Conservation (phyloP, 2,113 vertebrate species). For the Thamnophis sirtalis region DNA sequence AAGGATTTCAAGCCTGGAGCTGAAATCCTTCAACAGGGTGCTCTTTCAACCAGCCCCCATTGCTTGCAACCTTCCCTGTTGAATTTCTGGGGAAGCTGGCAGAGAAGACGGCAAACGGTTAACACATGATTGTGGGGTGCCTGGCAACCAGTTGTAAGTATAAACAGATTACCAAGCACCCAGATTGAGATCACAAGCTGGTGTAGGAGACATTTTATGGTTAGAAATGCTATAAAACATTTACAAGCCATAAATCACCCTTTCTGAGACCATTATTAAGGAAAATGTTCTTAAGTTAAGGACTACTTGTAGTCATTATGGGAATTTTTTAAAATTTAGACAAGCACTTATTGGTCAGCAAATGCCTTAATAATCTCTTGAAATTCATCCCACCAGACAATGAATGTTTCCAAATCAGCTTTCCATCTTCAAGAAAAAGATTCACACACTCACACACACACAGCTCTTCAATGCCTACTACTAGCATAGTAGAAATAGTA, state of each 20-base stretch:
- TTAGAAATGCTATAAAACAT: not conserved
- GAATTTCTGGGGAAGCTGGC: not conserved
- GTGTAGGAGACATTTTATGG: not conserved
- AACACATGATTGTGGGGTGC: not conserved
- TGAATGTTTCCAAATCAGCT: not conserved
- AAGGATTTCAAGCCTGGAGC: not conserved
- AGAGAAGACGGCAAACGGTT: not conserved
- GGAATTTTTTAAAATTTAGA: not conserved
- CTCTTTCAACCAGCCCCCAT: not conserved
- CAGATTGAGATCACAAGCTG: not conserved
- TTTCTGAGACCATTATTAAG: not conserved
- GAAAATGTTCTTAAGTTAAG: not conserved
- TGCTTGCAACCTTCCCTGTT: not conserved
- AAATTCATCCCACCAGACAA: not conserved
- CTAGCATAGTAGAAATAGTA: not conserved
- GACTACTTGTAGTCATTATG: not conserved
- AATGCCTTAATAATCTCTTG: not conserved
- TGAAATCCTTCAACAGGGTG: not conserved
- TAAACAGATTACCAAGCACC: not conserved
- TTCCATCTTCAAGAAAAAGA: not conserved
- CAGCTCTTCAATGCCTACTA: not conserved
- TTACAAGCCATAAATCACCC: not conserved
- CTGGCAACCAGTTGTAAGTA: not conserved
- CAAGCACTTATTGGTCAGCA: not conserved
- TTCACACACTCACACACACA: constrained; percentile 50